These are phyloP conservation scores for Drosophila quadrilineata DNA, from an alignment of 1,140 invertebrate species.

Conservation along the genomic window DNA sequence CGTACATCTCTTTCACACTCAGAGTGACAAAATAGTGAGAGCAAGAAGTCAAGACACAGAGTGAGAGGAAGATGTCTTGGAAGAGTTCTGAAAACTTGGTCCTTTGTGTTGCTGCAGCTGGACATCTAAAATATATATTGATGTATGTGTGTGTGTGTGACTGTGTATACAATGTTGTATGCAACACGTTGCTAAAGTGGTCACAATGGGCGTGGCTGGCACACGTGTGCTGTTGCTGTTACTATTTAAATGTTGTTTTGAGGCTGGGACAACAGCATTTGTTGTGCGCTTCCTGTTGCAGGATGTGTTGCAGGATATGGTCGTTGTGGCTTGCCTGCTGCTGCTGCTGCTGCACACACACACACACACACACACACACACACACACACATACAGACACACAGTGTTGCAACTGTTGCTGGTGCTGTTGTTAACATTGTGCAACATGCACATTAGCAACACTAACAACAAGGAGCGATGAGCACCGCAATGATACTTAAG, in stretches of 20 bases:
- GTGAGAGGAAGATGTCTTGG: no score
- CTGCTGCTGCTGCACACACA: no score
- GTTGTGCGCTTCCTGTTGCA: slow-evolving; percentile 62
- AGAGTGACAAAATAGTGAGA: no score
- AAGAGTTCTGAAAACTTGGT: no score
- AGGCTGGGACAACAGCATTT: slow-evolving; percentile 21
- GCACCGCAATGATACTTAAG: slow-evolving; percentile 61
- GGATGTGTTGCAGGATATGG: slow-evolving; percentile 66
- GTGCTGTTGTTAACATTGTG: neutral
- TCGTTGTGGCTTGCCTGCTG: slow-evolving; percentile 4
- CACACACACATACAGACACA: neutral
- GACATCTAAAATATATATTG: no score
- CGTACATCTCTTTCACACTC: no score
- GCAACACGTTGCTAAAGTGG: no score
- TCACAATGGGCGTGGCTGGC: slow-evolving; percentile 8
- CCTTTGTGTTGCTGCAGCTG: no score
- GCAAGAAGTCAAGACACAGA: no score
- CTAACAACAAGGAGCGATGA: slow-evolving; percentile 7
- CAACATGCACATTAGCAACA: neutral
- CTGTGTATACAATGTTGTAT: no score
- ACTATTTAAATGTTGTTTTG: slow-evolving; percentile 65
- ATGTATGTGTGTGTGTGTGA: no score
- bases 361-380: neutral
- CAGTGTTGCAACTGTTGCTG: slow-evolving; percentile 24
- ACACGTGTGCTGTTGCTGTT: slow-evolving; percentile 22